These are phyloP conservation scores for Drosophila azteca DNA, from an alignment of 1,140 invertebrate species.

Conservation along the genomic window DNA sequence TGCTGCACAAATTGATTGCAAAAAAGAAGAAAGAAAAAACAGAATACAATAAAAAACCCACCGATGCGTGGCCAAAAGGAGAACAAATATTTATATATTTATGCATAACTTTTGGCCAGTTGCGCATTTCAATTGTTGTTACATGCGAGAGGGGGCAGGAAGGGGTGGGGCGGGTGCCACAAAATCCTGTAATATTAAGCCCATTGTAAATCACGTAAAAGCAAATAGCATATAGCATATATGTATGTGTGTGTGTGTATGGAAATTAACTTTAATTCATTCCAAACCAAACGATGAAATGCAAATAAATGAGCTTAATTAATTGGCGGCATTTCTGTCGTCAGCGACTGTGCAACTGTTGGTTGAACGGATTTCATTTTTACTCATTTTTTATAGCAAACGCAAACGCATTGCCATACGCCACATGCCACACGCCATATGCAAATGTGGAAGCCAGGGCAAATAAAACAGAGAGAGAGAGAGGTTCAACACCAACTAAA, in stretches of 20 bases:
- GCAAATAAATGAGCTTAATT: slow-evolving; percentile 62
- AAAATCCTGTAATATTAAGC: slow-evolving; percentile 11
- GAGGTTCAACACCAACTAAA: background rate
- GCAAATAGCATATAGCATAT: slow-evolving; percentile 1
- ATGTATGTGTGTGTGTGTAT: slow-evolving; percentile 6
- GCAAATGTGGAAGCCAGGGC: no score
- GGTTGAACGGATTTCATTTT: slow-evolving; percentile 8
- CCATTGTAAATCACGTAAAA: slow-evolving; percentile 25
- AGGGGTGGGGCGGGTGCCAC: no score
- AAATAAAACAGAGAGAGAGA: no score
- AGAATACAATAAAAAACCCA: no score
- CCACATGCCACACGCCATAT: no score
- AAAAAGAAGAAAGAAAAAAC: slow-evolving; percentile 3
- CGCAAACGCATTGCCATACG: no score
- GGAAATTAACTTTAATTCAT: slow-evolving; percentile 56
- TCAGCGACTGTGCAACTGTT: background rate
- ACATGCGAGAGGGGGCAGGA: no score
- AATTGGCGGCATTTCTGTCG: slow-evolving; percentile 41
- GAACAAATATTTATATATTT: slow-evolving; percentile 3
- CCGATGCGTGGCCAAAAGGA: background rate
- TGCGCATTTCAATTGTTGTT: slow-evolving; percentile 53
- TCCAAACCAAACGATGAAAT: slow-evolving; percentile 20
- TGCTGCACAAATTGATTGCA: slow-evolving; percentile 57
- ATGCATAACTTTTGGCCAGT: slow-evolving; percentile 9
- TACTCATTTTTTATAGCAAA: no score